Evolutionary conservation across 2,888 invertebrate genomes (phyloP).

Genomic region (Calliphora vomitoria): DNA sequence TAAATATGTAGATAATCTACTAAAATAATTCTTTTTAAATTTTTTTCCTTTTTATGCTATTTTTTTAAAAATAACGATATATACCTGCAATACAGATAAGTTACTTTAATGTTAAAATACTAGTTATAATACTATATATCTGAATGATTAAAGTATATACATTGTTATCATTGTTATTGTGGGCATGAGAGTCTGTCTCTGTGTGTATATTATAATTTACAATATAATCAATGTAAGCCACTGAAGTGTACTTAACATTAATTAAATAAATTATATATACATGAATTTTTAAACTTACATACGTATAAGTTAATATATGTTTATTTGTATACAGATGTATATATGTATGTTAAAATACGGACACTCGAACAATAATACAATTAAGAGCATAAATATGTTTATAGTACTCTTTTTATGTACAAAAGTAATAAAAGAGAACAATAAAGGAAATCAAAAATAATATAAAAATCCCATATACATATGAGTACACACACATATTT

Average conservation of each 20-base stretch:
- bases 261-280: constrained; percentile 50
- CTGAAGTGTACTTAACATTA: constrained; percentile 54
- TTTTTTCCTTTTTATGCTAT: too few species aligned
- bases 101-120: too few species aligned
- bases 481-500: neutral
- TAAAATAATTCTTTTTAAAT: too few species aligned
- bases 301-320: neutral
- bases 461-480: constrained; percentile 1
- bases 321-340: neutral
- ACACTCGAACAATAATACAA: constrained; percentile 14
- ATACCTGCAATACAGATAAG: too few species aligned
- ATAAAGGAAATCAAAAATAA: neutral
- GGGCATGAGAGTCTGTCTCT: neutral
- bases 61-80: too few species aligned
- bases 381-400: neutral
- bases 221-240: constrained; percentile 53
- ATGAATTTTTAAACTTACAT: neutral
- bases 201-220: neutral
- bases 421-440: too few species aligned
- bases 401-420: neutral
- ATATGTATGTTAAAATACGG: neutral
- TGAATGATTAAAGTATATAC: too few species aligned
- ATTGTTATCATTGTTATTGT: neutral
- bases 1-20: too few species aligned
- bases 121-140: too few species aligned